Percentiles rank a stretch among this genome's conserved stretches.
Conservation (phyloP, 2,888 invertebrate species). For the Formica aserva region DNA sequence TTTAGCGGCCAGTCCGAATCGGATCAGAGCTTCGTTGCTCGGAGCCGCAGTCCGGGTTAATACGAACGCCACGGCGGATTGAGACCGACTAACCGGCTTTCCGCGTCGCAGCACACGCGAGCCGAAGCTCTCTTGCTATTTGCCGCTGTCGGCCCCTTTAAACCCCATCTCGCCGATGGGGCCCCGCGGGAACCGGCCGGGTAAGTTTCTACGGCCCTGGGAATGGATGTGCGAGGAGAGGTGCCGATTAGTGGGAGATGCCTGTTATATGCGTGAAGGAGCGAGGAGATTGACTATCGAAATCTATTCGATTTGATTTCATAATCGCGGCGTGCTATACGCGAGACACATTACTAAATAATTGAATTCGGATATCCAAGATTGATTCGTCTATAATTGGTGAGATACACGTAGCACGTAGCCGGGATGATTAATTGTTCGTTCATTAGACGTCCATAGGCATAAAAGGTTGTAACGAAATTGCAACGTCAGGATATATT, state of each 20-base stretch:
- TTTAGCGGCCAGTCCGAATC: neutral
- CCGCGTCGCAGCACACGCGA: conserved; percentile 78
- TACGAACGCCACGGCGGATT: conserved; percentile 76
- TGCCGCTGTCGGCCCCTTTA: conserved; percentile 70
- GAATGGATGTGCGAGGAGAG: conserved; percentile 11
- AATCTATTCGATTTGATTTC: conserved; percentile 13
- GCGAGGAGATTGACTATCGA: neutral
- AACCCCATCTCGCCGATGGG: conserved; percentile 70
- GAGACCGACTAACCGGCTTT: conserved; percentile 84
- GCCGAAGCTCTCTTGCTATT: conserved; percentile 51
- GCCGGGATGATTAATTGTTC: neutral
- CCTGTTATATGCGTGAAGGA: neutral
- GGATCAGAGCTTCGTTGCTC: neutral
- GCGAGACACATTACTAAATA: neutral
- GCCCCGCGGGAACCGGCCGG: conserved; percentile 66
- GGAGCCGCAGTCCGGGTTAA: conserved; percentile 14
- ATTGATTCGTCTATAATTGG: neutral
- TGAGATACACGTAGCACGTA: neutral
- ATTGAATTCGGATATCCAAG: neutral
- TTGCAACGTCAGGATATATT: neutral
- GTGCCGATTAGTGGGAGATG: conserved; percentile 22
- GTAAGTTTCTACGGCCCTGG: conserved; percentile 60
- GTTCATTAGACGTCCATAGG: neutral
- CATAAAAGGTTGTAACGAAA: neutral
- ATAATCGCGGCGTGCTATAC: neutral